Evolutionary conservation across 2,113 vertebrate species (phyloP).

Genomic region (Podocnemis expansa): DNA sequence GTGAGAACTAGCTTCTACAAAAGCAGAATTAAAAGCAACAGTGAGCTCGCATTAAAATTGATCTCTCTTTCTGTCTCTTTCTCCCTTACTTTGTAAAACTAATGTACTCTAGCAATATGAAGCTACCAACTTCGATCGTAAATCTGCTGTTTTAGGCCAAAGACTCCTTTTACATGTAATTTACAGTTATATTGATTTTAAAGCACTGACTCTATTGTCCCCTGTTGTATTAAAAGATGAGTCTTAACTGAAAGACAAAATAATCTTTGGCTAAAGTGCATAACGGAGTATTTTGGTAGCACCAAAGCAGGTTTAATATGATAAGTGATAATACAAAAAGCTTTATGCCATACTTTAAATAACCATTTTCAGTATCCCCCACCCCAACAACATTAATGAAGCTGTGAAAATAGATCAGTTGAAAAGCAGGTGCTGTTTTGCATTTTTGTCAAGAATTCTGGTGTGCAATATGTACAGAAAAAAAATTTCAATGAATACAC

Average conservation of each 20-base stretch:
- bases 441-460: slow-evolving; percentile 56
- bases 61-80: slow-evolving; percentile 62
- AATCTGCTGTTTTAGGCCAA: slow-evolving; percentile 75
- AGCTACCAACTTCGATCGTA: slow-evolving; percentile 73
- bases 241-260: slow-evolving; percentile 69
- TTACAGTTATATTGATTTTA: slow-evolving; percentile 75
- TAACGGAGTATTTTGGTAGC: slow-evolving; percentile 62
- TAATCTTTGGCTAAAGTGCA: slow-evolving; percentile 44
- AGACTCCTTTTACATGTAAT: slow-evolving; percentile 72
- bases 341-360: slow-evolving; percentile 48
- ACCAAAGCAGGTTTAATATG: slow-evolving; percentile 57
- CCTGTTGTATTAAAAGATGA: slow-evolving; percentile 59
- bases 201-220: slow-evolving; percentile 55
- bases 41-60: slow-evolving; percentile 65
- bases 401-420: slow-evolving; percentile 55
- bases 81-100: slow-evolving; percentile 72
- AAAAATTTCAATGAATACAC: slow-evolving; percentile 31
- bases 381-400: slow-evolving; percentile 59
- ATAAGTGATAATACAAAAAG: slow-evolving; percentile 67
- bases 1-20: slow-evolving; percentile 74
- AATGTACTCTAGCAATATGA: slow-evolving; percentile 60
- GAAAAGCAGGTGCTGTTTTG: slow-evolving; percentile 53
- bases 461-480: slow-evolving; percentile 54
- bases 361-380: slow-evolving; percentile 64
- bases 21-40: slow-evolving; percentile 72